Percentiles rank a stretch among this genome's conserved stretches.
These are phyloP conservation scores for Hippolais icterina DNA, from an alignment of 2,113 vertebrate genomes.

Conservation along the genomic window DNA sequence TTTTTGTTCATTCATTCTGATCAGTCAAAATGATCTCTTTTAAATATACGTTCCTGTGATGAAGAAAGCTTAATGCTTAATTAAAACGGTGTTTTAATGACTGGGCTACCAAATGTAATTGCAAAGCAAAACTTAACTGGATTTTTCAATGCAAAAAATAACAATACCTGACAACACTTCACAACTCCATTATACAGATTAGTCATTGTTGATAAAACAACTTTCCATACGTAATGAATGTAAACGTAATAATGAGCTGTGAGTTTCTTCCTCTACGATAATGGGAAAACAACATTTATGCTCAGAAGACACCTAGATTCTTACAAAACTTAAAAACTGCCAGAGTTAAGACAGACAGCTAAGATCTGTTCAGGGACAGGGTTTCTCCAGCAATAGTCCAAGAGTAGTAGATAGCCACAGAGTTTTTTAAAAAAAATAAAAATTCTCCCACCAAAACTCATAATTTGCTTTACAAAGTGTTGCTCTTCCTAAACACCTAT, in stretches of 20 bases:
- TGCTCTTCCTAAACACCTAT: background rate
- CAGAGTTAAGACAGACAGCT: background rate
- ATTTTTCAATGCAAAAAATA: background rate
- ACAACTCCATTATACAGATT: background rate
- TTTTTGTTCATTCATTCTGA: background rate
- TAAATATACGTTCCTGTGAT: background rate
- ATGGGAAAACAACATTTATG: background rate
- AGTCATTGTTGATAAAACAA: conserved; percentile 27
- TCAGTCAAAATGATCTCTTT: background rate
- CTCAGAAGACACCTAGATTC: background rate
- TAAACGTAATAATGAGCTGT: background rate
- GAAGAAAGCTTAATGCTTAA: background rate
- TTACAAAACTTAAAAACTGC: background rate
- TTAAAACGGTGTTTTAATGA: background rate
- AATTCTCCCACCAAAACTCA: background rate
- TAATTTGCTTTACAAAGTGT: background rate
- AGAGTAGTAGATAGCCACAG: too few species aligned
- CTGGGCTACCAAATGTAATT: background rate
- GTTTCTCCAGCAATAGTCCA: background rate
- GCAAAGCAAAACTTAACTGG: background rate
- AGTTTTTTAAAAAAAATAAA: background rate
- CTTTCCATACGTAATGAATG: background rate
- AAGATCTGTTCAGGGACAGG: too few species aligned
- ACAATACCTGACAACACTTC: background rate
- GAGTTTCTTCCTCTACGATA: background rate